Conservation (phyloP, 2,797 vertebrate genomes). For the Saxicola maurus region DNA sequence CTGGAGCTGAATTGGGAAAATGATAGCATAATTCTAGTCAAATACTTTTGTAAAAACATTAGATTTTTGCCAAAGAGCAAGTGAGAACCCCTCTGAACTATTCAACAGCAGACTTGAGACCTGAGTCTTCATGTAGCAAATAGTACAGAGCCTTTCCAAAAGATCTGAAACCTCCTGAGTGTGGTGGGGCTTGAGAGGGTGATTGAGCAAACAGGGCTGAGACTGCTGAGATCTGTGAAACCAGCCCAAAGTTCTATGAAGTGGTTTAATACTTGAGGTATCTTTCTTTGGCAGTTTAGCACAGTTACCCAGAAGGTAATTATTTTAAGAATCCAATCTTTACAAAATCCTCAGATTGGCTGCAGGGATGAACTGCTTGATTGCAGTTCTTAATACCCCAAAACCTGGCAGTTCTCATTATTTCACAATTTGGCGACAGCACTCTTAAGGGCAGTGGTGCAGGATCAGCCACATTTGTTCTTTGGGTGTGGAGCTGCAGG, state of each 20-base stretch:
- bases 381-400: neutral
- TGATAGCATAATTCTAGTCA: neutral
- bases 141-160: neutral
- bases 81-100: neutral
- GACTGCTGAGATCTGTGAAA: neutral
- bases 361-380: neutral
- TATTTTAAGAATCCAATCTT: neutral
- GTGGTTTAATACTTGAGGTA: neutral
- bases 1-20: neutral
- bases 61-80: neutral
- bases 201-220: neutral
- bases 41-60: neutral
- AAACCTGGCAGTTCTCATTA: neutral
- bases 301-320: neutral
- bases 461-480: neutral
- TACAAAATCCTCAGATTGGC: neutral
- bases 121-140: neutral
- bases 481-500: neutral
- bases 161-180: neutral
- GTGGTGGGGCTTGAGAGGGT: accelerated
- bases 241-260: neutral
- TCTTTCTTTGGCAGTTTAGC: neutral
- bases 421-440: no score
- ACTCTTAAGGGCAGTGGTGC: neutral
- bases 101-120: neutral